phyloP scores from a whole-genome alignment of 2,113 vertebrate species.

The Sphyrna mokarran region DNA sequence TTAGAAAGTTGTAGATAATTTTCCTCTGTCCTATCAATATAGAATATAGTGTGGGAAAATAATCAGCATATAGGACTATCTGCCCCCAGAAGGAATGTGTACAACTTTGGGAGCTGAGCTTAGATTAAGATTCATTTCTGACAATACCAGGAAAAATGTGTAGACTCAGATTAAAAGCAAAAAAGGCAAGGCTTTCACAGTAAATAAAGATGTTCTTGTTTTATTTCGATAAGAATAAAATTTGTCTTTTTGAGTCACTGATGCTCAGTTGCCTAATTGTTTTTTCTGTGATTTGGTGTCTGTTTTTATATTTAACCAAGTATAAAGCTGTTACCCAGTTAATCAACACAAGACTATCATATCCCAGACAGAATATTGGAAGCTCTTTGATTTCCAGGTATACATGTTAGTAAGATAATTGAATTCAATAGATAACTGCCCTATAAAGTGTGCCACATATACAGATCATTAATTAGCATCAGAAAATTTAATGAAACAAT shows the following conservation, averaged over 20 bases:
- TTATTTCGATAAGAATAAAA: not conserved
- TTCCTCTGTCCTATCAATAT: not conserved
- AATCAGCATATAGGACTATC: not conserved
- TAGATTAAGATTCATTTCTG: not conserved
- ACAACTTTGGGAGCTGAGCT: not conserved
- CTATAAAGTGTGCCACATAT: not conserved
- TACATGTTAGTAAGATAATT: not conserved
- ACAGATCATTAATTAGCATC: not conserved
- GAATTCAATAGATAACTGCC: not conserved
- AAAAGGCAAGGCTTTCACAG: not conserved
- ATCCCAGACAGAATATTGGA: not conserved
- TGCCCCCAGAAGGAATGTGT: not conserved
- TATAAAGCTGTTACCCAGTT: not conserved
- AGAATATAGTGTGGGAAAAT: not conserved
- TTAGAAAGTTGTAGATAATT: not conserved
- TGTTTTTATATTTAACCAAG: not conserved
- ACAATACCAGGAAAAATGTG: not conserved
- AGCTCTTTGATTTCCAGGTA: not conserved
- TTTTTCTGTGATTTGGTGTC: not conserved
- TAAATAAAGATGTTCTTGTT: not conserved
- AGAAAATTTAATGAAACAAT: not conserved
- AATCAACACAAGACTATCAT: not conserved
- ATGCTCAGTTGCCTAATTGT: not conserved
- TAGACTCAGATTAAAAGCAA: not conserved
- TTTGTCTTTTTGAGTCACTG: not conserved